Percentiles rank a stretch among this genome's conserved stretches.
Evolutionary conservation across 2,888 invertebrate genomes (phyloP).

Genomic region (Perizoma affinitatum): DNA sequence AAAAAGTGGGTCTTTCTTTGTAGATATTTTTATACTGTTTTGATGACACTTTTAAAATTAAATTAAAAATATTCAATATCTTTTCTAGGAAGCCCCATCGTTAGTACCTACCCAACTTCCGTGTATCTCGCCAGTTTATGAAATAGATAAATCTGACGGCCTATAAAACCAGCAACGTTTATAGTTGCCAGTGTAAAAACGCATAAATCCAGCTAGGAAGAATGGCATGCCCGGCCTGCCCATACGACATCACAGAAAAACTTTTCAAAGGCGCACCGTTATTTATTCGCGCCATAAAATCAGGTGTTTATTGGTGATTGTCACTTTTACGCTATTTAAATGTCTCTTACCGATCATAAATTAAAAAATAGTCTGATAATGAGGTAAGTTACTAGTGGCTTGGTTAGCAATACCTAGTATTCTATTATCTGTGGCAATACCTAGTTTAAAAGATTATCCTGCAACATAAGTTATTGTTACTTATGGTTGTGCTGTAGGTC

Average conservation of each 20-base stretch:
- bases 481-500: too few relatives aligned
- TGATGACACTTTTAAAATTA: constrained; percentile 11
- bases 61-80: constrained; percentile 36
- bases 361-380: not conserved
- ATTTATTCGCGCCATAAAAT: constrained; percentile 73
- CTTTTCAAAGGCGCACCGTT: constrained; percentile 77
- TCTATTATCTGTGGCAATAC: too few relatives aligned
- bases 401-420: too few relatives aligned
- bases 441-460: too few relatives aligned
- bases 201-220: constrained; percentile 74
- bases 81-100: constrained; percentile 70
- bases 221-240: constrained; percentile 62
- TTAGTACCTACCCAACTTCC: constrained; percentile 59
- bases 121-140: constrained; percentile 78
- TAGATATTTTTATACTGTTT: not conserved
- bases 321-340: constrained; percentile 61
- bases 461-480: too few relatives aligned
- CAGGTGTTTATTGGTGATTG: constrained; percentile 73
- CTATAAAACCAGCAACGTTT: constrained; percentile 74
- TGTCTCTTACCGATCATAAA: constrained; percentile 16
- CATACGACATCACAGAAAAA: constrained; percentile 71
- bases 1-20: too few relatives aligned
- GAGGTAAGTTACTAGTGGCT: too few relatives aligned
- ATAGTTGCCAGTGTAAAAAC: constrained; percentile 75
- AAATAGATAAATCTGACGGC: constrained; percentile 79